Base-by-base conservation (phyloP, 1,140 invertebrate species). In the Carposina sasakii region DNA sequence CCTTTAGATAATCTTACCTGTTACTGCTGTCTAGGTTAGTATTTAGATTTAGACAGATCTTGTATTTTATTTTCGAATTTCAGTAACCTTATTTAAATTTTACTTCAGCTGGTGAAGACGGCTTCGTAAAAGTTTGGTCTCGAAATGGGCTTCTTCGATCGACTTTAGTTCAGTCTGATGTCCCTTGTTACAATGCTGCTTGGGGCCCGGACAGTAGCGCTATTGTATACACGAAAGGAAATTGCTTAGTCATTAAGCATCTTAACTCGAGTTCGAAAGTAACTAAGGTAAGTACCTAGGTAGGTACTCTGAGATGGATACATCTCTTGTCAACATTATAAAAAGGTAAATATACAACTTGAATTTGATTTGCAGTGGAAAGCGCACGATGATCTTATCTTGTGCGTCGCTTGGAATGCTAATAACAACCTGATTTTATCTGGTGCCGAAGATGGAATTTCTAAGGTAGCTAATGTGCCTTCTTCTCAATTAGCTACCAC, bases 41-140 rank as follows among this genome's bases (percentile, higher is more conserved):
- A n/a, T n/a, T n/a, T n/a, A n/a, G n/a, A 12, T 12, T 28, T 12
- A 28, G 24, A 6, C 12, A 28, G 24, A 28, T 28, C 12, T 45
- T 39, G 6, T 23, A 46, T 8, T 36, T 23, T 36, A 33, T 47
- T 37, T 52, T 12, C 24, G 24, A 10, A 54, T 53, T n/a, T 23
- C 34, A 22, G 1, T 1, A 34, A 43, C 8, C 17, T 43, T 30
- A n/a, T 28, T 28, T 36, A 28, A 10, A 37, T 21, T 49, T 21
- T 39, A 28, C 67, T 69, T 47, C 57, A 95, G 96, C 91, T 68
- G 97, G 97, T 1, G 97, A 99, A 88, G 98, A 99, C 88, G 98
- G 98, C 10, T 89, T 91, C 26, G 90, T 99, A 0, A 98, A 99
- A 86, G 92, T 99, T 48, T 99, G 98, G 97, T 99, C 98, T 2